Conservation (phyloP, 1,140 invertebrate species). For the Psix sp. region DNA sequence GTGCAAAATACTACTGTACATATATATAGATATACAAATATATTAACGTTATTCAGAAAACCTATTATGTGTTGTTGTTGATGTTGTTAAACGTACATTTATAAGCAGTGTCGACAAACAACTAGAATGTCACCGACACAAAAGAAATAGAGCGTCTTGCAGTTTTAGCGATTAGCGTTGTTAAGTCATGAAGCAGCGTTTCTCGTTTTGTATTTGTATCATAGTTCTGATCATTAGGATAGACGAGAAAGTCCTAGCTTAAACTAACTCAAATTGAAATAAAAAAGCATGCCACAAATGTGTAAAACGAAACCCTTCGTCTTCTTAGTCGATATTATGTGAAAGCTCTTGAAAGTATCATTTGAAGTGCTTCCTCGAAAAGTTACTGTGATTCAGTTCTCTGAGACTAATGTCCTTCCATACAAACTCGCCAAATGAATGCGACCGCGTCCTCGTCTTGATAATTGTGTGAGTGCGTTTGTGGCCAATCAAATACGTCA, state of each 20-base stretch:
- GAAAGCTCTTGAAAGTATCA: constrained; percentile 55
- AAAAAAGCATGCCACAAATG: constrained; percentile 8
- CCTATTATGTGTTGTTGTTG: constrained; percentile 76
- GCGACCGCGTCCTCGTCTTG: too few relatives aligned
- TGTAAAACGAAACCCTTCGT: constrained; percentile 19
- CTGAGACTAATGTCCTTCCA: constrained; percentile 48
- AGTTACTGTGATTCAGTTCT: constrained; percentile 58
- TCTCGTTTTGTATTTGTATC: constrained; percentile 44
- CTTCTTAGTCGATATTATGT: constrained; percentile 44
- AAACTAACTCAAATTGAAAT: not conserved
- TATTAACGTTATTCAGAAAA: constrained; percentile 66
- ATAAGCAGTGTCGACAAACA: constrained; percentile 35
- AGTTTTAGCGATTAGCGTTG: constrained; percentile 5
- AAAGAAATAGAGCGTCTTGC: too few relatives aligned
- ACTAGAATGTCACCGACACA: constrained; percentile 19
- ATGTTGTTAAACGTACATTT: constrained; percentile 73
- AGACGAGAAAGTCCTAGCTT: too few relatives aligned
- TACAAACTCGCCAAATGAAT: constrained; percentile 48
- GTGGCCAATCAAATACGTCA: constrained; percentile 20
- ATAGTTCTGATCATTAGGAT: constrained; percentile 29
- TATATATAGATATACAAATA: constrained; percentile 62
- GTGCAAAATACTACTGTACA: too few relatives aligned
- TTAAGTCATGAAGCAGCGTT: constrained; percentile 22
- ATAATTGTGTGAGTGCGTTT: constrained; percentile 23
- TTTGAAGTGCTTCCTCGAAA: constrained; percentile 58